Evolutionary conservation across 1,140 invertebrate genomes (phyloP), one percentile per base, ranked within the genome.

Genomic region (Lanistes nyassanus): DNA sequence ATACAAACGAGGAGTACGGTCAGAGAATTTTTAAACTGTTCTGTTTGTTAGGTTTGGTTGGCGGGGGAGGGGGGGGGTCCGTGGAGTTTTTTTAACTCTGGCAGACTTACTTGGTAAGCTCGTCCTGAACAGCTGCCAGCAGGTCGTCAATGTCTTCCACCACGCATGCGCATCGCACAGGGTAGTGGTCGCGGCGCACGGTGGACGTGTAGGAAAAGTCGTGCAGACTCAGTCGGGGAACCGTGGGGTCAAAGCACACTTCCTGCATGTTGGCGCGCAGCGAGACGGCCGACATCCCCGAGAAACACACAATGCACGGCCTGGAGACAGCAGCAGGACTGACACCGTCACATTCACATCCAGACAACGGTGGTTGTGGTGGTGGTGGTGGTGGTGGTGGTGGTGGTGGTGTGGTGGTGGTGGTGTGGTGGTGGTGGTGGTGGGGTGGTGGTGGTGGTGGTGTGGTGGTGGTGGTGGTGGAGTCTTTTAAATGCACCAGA

Each of bases 131-230:
- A 7, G 19, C 19, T 19, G 19, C 36, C 16, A 69, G 29, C 29
- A 81, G 55, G 4, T 81, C 77, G 16, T 74, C 29, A 39, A 79
- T 56, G 29, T 76, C 74, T 13, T 76, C 74, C 2, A 71, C 73
- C 9, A 75, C 36, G 7, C 76, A 55, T 23, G 79, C 78, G n/a
- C 65, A 64, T 29, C 79, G 75, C 39, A 68, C 31, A 13, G 34
- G 36, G 47, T 74, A 80, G 55, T 82, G 81, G 56, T 81, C 79
- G 31, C 82, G 55, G 56, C 73, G 73, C 7, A 68, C 76, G 0
- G 79, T 79, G 58, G 79, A 80, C 13, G 82, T 83, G 65, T 71
- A 82, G 2, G 82, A 79, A 1, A 83, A 26, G 31, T 71, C 76
- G 19, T 70, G 65, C 37, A 81, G 42, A 55, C 79, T 62, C 19